Percentiles rank a stretch among this genome's conserved stretches.
These are phyloP conservation scores for Morus bassanus DNA, from an alignment of 2,797 vertebrate genomes.

Conservation along the genomic window DNA sequence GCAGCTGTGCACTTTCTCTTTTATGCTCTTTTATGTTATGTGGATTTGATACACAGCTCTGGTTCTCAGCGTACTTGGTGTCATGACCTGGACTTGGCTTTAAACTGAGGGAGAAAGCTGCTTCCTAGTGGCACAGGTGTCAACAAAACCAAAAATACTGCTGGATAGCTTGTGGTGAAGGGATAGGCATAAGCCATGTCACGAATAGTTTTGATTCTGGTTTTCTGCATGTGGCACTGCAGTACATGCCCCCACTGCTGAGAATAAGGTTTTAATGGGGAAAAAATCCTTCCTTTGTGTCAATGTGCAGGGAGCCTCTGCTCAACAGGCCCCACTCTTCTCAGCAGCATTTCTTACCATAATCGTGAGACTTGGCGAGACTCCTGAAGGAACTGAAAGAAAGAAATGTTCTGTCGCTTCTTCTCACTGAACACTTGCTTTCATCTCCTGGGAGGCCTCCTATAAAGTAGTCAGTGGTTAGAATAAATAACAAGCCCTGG, in stretches of 20 bases:
- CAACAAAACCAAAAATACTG: neutral
- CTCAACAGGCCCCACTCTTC: neutral
- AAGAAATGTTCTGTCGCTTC: neutral
- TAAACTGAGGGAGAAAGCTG: neutral
- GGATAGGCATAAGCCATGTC: neutral
- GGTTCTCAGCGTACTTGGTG: accelerated
- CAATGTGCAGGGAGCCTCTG: neutral
- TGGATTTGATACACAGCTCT: accelerated
- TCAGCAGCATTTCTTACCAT: neutral
- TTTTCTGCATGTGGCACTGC: neutral
- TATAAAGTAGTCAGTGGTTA: neutral
- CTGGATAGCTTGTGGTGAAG: neutral
- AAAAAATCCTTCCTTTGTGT: neutral
- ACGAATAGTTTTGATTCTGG: neutral
- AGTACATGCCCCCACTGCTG: accelerated
- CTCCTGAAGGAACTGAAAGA: neutral
- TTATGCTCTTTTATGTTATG: accelerated
- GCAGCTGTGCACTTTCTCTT: accelerated
- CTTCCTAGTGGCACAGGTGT: neutral
- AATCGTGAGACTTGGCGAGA: neutral
- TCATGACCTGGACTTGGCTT: neutral
- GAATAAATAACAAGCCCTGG: neutral
- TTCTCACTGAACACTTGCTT: neutral
- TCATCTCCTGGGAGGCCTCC: neutral
- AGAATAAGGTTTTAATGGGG: neutral